Base-by-base conservation (phyloP, 2,797 vertebrate species). In the Perodicticus potto region DNA sequence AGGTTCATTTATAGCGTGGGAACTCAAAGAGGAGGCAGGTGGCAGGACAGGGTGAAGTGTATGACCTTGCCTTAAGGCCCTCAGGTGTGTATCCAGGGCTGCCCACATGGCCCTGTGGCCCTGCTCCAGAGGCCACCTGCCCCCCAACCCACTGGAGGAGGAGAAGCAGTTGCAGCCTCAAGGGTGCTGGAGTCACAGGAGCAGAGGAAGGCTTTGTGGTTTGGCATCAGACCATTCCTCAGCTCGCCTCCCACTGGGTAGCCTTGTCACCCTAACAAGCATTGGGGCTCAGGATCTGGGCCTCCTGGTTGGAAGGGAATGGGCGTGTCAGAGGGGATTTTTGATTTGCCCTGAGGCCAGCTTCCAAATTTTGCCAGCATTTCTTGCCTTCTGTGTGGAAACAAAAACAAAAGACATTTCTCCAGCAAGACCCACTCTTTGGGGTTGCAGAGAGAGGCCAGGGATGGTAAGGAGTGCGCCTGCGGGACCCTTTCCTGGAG, bases 401-500 rank as follows among this genome's bases (percentile, higher is more conserved):
- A 55, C 1, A 53, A 70, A 94, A 86, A 77, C 55, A 19, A 27
- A 65, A 89, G 40, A n/a, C 14, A 22, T 32, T 73, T 78, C n/a
- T 23, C 14, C n/a, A 63, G 2, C 23, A 80, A 34, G 29, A 72
- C 19, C 25, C 17, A 22, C 32, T 1, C 25, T 61, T 13, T 12
- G 0, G 0, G 59, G n/a, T 23, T 55, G 82, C 89, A 74, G 45
- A 82, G 34, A 63, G 7, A 3, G 14, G 34, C 1, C 67, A 25
- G 57, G 34, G 40, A 27, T 37, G 22, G 12, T 3, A 19, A n/a
- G 43, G 43, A 16, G 2, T 6, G 20, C 37, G 34, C 25, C 20
- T 16, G 14, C 3, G 6, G 8, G 77, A 57, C 10, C 57, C 20
- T 43, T 11, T 5, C 69, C 69, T 29, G 0, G 3, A 2, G 49